Evolutionary conservation across 2,888 invertebrate species (phyloP), one percentile per base, ranked within the genome.

Genomic region (Agapostemon virescens): DNA sequence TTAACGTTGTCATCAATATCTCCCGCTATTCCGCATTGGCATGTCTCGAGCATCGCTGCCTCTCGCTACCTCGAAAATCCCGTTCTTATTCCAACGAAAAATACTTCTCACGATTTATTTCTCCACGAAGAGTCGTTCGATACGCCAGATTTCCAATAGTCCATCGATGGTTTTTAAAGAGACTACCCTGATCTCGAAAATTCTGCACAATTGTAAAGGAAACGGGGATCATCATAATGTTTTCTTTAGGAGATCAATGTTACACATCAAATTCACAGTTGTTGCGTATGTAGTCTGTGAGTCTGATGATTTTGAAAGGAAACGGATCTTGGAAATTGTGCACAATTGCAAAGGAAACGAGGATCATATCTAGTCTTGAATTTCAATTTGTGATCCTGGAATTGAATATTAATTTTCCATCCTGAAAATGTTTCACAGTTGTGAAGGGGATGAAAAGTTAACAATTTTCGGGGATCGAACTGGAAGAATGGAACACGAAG

Each of bases 1-100:
- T 87, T 86, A 86, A 86, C 85, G 85, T 77, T 86, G 81, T 85
- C 86, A 86, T 86, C 86, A 84, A 86, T 86, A 86, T 86, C 82
- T 82, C 77, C 78, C 79, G 76, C 45, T 73, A 70, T 74, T 82
- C 79, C 66, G 33, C 70, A 33, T 70, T 71, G 67, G 7, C 52
- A 77, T 81, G 71, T 77, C 71, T 13, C 30, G 15, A 26, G n/a
- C 17, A 52, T 42, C 15, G 55, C 71, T 71, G 69, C 70, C 64
- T 67, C n/a, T 5, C 15, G 58, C 33, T 33, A 4, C 38, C 6
- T 40, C 38, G 38, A 40, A 23, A 23, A 17, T 38, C 11, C n/a
- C n/a, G 26, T 33, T 7, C 20, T 17, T 49, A n/a, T 61, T 61
- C 20, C 20, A 11, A 30, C 4, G 61, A 20, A 33, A 61, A 3